Evolutionary conservation across 2,797 vertebrate genomes (phyloP).

Genomic region (Premnoplex brunnescens): DNA sequence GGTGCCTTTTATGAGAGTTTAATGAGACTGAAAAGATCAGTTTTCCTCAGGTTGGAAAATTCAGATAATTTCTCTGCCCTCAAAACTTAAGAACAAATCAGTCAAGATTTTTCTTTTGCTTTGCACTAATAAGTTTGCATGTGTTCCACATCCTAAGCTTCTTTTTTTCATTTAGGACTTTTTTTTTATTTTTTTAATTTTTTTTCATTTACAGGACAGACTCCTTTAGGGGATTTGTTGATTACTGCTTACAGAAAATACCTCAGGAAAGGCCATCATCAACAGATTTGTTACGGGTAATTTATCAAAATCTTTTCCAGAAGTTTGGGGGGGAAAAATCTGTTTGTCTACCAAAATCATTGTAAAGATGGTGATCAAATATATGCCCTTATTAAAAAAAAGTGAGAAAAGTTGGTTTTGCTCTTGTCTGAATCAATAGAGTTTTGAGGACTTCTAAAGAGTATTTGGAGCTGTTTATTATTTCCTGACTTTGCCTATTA

Average conservation of each 20-base stretch:
- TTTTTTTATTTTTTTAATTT: background rate
- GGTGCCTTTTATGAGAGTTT: background rate
- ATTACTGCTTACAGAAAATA: conserved; percentile 99
- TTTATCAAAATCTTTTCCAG: conserved; percentile 34
- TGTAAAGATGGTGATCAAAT: background rate
- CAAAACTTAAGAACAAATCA: background rate
- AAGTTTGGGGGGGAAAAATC: background rate
- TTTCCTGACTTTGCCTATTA: background rate
- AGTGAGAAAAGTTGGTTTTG: background rate
- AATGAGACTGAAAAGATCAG: background rate
- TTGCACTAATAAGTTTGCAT: background rate
- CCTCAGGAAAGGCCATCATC: conserved; percentile 98
- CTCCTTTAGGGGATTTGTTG: conserved; percentile 95
- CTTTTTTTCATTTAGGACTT: conserved; percentile 22
- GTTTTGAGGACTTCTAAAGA: background rate
- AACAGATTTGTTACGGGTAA: conserved; percentile 93
- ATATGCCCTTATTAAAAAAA: background rate
- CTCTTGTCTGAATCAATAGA: background rate
- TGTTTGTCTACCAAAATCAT: background rate
- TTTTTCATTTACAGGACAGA: conserved; percentile 85
- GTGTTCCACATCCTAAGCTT: background rate
- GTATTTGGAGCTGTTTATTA: background rate
- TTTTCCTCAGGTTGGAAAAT: background rate
- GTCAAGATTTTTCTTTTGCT: background rate
- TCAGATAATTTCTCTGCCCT: background rate